Conservation (phyloP, 2,797 vertebrate species). For the Microctenopoma lineatum region DNA sequence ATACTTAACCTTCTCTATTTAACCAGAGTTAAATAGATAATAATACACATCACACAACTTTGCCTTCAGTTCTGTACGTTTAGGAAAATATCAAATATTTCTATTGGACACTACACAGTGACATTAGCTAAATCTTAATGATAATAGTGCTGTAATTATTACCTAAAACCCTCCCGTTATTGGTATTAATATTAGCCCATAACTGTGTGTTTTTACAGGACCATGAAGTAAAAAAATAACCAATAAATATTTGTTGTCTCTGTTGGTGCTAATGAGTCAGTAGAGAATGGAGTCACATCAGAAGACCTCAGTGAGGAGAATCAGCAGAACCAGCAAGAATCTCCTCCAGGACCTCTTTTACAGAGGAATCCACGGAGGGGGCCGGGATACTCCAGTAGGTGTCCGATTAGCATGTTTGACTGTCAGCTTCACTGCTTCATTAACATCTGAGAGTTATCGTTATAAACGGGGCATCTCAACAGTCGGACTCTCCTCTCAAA, state of each 20-base stretch:
- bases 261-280: not conserved
- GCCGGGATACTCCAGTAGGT: constrained; percentile 71
- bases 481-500: not conserved
- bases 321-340: constrained; percentile 71
- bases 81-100: no score
- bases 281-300: constrained; percentile 53
- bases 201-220: no score
- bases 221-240: not conserved
- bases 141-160: no score
- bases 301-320: constrained; percentile 57
- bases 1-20: no score
- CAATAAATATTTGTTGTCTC: not conserved
- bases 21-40: no score
- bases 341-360: constrained; percentile 71
- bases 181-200: no score
- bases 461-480: not conserved
- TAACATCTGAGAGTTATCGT: not conserved
- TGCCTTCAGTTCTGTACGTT: no score
- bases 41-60: no score
- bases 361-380: constrained; percentile 49
- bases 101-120: no score
- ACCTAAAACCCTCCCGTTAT: no score
- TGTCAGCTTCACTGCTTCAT: not conserved
- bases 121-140: no score
- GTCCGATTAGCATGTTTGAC: not conserved